Evolutionary conservation across 2,797 vertebrate species (phyloP), one percentile per base, ranked within the genome.

Genomic region (Calcarius lapponicus): DNA sequence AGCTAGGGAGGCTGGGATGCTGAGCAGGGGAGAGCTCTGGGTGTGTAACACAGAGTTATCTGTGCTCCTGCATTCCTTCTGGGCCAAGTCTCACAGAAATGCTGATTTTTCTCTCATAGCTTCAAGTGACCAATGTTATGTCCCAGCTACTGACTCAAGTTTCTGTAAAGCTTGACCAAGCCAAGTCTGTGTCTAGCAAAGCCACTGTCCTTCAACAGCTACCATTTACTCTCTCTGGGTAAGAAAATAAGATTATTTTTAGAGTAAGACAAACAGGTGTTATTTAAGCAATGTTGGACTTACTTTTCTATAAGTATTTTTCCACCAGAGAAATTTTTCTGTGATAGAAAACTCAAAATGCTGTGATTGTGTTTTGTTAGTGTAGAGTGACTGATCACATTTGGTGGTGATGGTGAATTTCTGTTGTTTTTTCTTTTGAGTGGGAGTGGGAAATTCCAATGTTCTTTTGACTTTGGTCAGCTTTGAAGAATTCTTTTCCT

Each of bases 41-140:
- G 14, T 79, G 29, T 42, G 7, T 45, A 80, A 34, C 7, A 24
- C 18, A 58, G 54, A 22, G 60, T 17, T 11, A 1, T 29, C 17
- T 53, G 24, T 79, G 57, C 20, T 69, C 17, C 24, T 80, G 8
- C 11, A 5, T 58, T 91, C 47, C 32, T 70, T 40, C 65, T 78
- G 54, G 31, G 56, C 40, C 7, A 1, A 17, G 5, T 47, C 70
- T 84, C 67, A 78, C 34, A 42, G 36, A 78, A 73, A 13, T 73
- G 32, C 11, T 64, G 75, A 0, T 79, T 97, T 74, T 93, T 91
- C 92, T 85, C 65, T 97, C 91, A 3, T 50, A 99, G 99, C 98
- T 99, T 60, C 98, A 98, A 61, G 98, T 99, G 81, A 99, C 98
- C 11, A 98, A 99, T 60, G 98, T 99, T 90, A 98, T 99, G 95